Base-by-base conservation (phyloP, 2,797 vertebrate species). In the Sparus aurata region DNA sequence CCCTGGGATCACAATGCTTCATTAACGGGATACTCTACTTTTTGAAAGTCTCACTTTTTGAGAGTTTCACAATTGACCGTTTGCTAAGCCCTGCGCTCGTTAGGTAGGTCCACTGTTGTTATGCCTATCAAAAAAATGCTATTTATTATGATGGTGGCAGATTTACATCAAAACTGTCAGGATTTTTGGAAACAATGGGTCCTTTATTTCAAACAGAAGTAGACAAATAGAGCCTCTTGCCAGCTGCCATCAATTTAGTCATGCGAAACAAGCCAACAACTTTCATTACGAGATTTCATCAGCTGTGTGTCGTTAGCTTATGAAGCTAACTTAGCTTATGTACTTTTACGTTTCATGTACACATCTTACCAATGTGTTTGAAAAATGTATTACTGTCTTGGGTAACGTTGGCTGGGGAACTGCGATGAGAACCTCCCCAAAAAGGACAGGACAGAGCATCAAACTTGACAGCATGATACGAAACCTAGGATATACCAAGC, bases 1-100 rank as follows among this genome's bases (percentile, higher is more conserved):
- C 73, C 74, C 62, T 63, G 69, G 60, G 75, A 85, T 84, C 69
- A 77, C 72, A 82, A 85, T 78, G 53, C 65, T 67, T 23, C 22
- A 73, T 25, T 25, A 69, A 69, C n/a, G 43, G 63, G 59, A 85
- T 54, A 63, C 65, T 43, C 6, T 38, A 10, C 46, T 65, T 87
- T 72, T 68, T 23, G 60, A 73, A 47, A 69, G 61, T 10, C 8
- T 84, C n/a, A n/a, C n/a, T n/a, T n/a, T n/a, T n/a, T n/a, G n/a
- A 82, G 70, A 65, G 55, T 52, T 80, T 77, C 20, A 50, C 53
- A 27, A 69, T 50, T 62, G 68, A 59, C 52, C 25, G 45, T 83
- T 77, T 55, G 45, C 81, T 61, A 69, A 70, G 47, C 58, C 52
- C 59, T n/a, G 5, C 50, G 57, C 34, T 9, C 11, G 0, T 43